These are phyloP conservation scores for Catocala sponsa DNA, from an alignment of 2,888 invertebrate genomes.

Conservation along the genomic window DNA sequence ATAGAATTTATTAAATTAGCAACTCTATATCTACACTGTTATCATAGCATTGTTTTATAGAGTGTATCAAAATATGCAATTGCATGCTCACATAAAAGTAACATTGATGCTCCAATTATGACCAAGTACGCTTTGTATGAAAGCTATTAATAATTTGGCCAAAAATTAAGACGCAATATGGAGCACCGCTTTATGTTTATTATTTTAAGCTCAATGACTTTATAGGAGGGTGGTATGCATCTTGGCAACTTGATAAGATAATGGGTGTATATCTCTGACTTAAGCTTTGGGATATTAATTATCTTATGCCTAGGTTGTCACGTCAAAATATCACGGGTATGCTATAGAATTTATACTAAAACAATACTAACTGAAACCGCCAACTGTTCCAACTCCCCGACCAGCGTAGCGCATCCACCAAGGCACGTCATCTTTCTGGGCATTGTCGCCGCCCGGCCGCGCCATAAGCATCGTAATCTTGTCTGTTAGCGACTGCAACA, in stretches of 20 bases:
- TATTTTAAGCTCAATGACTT: slow-evolving; percentile 31
- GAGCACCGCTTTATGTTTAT: slow-evolving; percentile 24
- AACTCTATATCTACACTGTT: slow-evolving; percentile 5
- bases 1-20: slow-evolving; percentile 1
- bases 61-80: slow-evolving; percentile 8
- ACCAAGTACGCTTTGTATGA: slow-evolving; percentile 12
- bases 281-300: slow-evolving; percentile 9
- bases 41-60: slow-evolving; percentile 11
- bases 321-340: slow-evolving; percentile 15
- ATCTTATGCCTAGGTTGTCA: background rate
- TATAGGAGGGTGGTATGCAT: slow-evolving; percentile 38
- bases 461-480: slow-evolving; percentile 94
- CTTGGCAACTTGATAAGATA: slow-evolving; percentile 43
- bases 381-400: slow-evolving; percentile 94
- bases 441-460: slow-evolving; percentile 93
- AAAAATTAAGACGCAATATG: slow-evolving; percentile 31
- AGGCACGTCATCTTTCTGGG: slow-evolving; percentile 93
- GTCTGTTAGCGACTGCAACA: slow-evolving; percentile 92
- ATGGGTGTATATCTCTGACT: slow-evolving; percentile 23
- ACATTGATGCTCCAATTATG: slow-evolving; percentile 24
- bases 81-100: slow-evolving; percentile 11
- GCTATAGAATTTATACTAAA: slow-evolving; percentile 37
- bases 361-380: slow-evolving; percentile 92
- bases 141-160: slow-evolving; percentile 16
- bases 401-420: slow-evolving; percentile 97